Evolutionary conservation across 2,113 vertebrate species (phyloP), one percentile per base, ranked within the genome.

Genomic region (Lamprotornis superbus): DNA sequence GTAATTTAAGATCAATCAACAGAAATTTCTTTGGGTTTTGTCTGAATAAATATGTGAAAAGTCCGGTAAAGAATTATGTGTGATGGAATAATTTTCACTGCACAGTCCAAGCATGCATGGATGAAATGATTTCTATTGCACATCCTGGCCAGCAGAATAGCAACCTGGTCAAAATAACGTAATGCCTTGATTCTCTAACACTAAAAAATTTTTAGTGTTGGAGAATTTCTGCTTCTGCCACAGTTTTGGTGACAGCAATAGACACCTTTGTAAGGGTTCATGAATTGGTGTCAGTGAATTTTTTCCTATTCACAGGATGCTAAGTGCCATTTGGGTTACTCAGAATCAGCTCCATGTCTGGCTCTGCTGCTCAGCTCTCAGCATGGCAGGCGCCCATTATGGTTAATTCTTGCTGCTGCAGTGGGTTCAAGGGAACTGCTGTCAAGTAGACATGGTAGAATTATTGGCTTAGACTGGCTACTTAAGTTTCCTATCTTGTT

Each of bases 331-430:
- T 70, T 49, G 3, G 27, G 22, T 64, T 77, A 47, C 49, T 60
- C 0, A 0, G 39, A 76, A 55, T 60, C 13, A 64, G 13, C 14
- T 79, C 39, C 25, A 7, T 0, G 0, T 37, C 23, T 64, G 56
- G 11, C 20, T 70, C 24, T 70, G 15, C 42, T 61, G 24, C 70
- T 63, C 55, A 69, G 5, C 21, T 63, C 46, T 73, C 56, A 70
- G 31, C 24, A 28, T 37, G 24, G 31, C 14, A 71, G 56, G 50
- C 5, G 31, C 8, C 7, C 19, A 24, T 46, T 37, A 15, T 4
- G 4, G 11, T 35, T 69, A 65, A 49, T 49, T 86, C 40, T 56
- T 81, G 31, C 17, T 77, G 50, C 20, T 60, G 23, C 25, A 61
- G 23, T 53, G 40, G 22, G 14, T 83, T 57, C 24, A 65, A 53